These are phyloP conservation scores for Corythornis cristatus DNA, from an alignment of 2,113 vertebrate species.

Conservation along the genomic window DNA sequence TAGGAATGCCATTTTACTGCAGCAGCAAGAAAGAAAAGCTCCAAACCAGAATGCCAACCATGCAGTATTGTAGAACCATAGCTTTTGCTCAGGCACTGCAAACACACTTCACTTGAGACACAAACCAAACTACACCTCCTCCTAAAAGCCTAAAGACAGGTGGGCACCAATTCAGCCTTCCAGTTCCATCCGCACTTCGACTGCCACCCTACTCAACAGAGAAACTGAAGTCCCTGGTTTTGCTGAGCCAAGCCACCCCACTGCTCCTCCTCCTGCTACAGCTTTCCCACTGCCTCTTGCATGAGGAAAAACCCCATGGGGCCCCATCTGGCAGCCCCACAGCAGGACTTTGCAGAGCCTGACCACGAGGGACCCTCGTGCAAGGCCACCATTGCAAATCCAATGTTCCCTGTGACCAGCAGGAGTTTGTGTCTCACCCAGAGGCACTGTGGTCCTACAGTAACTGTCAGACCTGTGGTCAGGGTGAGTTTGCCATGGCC, in stretches of 20 bases:
- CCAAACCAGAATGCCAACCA: background rate
- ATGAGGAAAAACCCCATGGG: accelerated
- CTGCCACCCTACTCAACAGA: background rate
- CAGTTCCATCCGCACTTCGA: background rate
- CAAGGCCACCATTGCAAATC: background rate
- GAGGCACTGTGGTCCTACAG: accelerated
- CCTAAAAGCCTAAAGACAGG: background rate
- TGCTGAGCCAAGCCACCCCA: background rate
- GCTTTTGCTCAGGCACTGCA: background rate
- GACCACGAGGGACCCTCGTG: accelerated
- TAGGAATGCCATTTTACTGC: background rate
- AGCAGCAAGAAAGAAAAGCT: background rate
- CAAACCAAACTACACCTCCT: background rate
- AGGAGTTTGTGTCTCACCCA: background rate
- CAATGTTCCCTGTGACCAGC: background rate
- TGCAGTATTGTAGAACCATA: background rate
- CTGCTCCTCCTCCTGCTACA: background rate
- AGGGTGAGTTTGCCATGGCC: accelerated
- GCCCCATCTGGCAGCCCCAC: background rate
- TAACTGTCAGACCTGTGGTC: background rate
- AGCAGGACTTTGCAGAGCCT: background rate
- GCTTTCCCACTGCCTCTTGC: accelerated
- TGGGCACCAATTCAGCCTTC: background rate
- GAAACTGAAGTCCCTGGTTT: background rate
- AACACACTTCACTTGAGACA: background rate